Evolutionary conservation across 2,888 invertebrate species (phyloP), one percentile per base, ranked within the genome.

Genomic region (Bombylius discolor): DNA sequence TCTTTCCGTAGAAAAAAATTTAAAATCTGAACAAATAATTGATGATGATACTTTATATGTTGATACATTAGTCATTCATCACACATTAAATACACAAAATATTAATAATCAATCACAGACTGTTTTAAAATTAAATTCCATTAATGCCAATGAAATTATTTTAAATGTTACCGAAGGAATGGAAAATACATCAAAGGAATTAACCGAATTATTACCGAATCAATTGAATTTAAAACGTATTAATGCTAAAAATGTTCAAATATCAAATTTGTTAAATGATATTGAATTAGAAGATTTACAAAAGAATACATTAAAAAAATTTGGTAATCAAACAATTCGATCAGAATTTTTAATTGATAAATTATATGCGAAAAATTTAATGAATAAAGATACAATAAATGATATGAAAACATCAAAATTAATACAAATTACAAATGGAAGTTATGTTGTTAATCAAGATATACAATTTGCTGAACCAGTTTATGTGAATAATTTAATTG

Each of bases 201-300:
- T 0, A 39, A 55, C 1, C 5, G 56, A 58, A 61, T 62, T 51
- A 53, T 56, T 49, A 34, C 47, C 12, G 9, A 31, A 2, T 7
- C 23, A 14, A 7, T 47, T 46, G 8, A 36, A 48, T n/a, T 52
- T 55, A 3, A 58, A 61, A 33, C 56, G 55, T 36, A 58, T 81
- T 6, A 67, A 62, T 31, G 70, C 77, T 4, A 67, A 76, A 55
- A 67, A 77, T 34, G 61, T 80, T 12, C 63, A 67, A 13, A 66
- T 80, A 13, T 65, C 65, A 4, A 78, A 77, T n/a, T 68, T 66
- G 12, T 64, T 82, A 0, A 82, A 82, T 64, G 71, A 72, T 11
- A 64, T 76, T 5, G 68, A 69, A 54, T 70, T 81, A 61, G 60
- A 66, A 1, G 65, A 72, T 11, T 64, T 82, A 36, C 58, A 75